phyloP scores from a whole-genome alignment of 2,888 invertebrate genomes.

The Agonopterix heracliana region DNA sequence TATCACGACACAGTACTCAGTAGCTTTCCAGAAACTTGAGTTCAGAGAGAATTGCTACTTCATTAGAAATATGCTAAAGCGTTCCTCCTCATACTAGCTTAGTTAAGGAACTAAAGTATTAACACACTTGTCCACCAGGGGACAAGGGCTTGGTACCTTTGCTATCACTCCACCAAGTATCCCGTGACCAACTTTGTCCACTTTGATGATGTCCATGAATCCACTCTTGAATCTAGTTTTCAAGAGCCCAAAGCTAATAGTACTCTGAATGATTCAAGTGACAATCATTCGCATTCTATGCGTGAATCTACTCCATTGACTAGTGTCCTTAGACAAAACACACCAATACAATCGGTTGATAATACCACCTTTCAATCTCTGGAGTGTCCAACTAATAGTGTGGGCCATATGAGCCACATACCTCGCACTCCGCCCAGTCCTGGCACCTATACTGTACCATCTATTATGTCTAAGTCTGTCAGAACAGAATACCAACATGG shows the following conservation, averaged over 20 bases:
- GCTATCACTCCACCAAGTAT: constrained; percentile 61
- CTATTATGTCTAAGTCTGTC: constrained; percentile 33
- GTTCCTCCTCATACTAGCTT: constrained; percentile 35
- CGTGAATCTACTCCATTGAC: background rate
- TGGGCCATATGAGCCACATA: constrained; percentile 57
- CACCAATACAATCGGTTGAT: background rate
- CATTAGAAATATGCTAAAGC: constrained; percentile 28
- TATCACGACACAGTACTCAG: constrained; percentile 40
- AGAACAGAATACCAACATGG: no score
- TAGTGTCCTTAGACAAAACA: background rate
- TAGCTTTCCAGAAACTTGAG: constrained; percentile 53
- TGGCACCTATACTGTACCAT: constrained; percentile 49
- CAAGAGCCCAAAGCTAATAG: constrained; percentile 39
- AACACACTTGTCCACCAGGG: constrained; percentile 48
- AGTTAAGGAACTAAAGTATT: constrained; percentile 23
- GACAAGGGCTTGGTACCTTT: constrained; percentile 58
- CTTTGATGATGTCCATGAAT: constrained; percentile 40
- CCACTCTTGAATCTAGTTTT: constrained; percentile 16
- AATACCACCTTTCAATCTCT: background rate
- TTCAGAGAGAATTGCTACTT: constrained; percentile 50
- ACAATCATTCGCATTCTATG: background rate
- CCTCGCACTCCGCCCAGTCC: constrained; percentile 56
- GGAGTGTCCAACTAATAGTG: constrained; percentile 30
- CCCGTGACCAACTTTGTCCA: constrained; percentile 58
- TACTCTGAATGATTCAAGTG: constrained; percentile 23